Evolutionary conservation across 2,888 invertebrate species (phyloP), one percentile per base, ranked within the genome.

Genomic region (Drosophila eohydei): DNA sequence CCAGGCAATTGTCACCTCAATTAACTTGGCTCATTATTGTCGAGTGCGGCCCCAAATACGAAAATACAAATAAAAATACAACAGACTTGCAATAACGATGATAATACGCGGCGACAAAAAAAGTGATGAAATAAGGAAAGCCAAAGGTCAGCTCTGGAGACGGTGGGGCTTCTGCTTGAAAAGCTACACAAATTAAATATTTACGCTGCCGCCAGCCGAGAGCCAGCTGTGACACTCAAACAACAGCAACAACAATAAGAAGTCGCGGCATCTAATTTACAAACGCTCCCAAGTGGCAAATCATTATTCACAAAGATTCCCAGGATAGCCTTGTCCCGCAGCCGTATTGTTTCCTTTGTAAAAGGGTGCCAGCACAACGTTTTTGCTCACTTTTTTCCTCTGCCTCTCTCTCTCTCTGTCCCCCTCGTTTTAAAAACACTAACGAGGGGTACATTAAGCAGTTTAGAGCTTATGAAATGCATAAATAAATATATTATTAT

Each of bases 261-360:
- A 67, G 72, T 69, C 62, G 52, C 65, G 83, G 86, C 74, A 74
- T 88, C 85, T 86, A 88, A 88, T 88, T 86, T 86, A 86, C 85
- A 86, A 86, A 80, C 57, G 80, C 88, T 88, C 88, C 85, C 85
- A 88, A 88, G 86, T 86, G 88, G 81, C 88, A 88, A 88, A 88
- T 85, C 83, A 88, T 88, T 85, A 85, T 88, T 83, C 85, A 85
- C 65, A 73, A 80, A 85, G 74, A 79, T 68, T 77, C 77, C 60
- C 81, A 50, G 60, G 64, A 52, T 51, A 65, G 62, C 59, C 78
- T 66, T 67, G 62, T 71, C 71, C 71, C 65, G 67, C 71, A 54
- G 68, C 68, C 66, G 54, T 73, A 79, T 77, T 76, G 71, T 77
- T 80, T 80, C 72, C 80, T 75, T 82, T 75, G 66, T 70, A 65